Conservation (phyloP, 92 coral and sea anemone genomes). For the Paramuricea clavata region DNA sequence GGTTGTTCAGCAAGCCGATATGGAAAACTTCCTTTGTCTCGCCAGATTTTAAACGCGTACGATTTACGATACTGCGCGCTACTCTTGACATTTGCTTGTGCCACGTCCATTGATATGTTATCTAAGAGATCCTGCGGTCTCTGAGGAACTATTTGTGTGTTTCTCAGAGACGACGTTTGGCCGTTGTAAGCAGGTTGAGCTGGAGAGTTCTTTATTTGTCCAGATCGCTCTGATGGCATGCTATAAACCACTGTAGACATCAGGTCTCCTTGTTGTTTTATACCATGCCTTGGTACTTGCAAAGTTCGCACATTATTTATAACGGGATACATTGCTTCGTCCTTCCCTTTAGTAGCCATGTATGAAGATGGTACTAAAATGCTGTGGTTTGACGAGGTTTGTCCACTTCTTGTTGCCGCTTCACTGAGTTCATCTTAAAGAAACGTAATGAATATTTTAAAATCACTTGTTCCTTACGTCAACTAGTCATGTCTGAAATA, state of each 20-base stretch:
- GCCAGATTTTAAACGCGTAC: constrained; percentile 47
- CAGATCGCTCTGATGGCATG: neutral
- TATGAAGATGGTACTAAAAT: neutral
- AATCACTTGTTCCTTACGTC: constrained; percentile 11
- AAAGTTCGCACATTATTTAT: neutral
- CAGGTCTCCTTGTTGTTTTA: neutral
- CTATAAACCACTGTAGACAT: neutral
- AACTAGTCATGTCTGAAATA: neutral
- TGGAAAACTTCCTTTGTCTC: constrained; percentile 46
- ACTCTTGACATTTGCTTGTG: constrained; percentile 18
- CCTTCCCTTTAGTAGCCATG: neutral
- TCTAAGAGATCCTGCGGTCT: constrained; percentile 34
- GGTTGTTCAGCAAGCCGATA: constrained; percentile 34
- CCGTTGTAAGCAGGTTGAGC: neutral
- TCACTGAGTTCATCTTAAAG: constrained; percentile 22
- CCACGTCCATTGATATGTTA: neutral
- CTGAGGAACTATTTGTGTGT: constrained; percentile 15
- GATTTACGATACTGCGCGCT: constrained; percentile 54
- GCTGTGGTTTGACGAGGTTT: neutral
- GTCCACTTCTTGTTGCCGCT: constrained; percentile 16
- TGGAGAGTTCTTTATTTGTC: neutral
- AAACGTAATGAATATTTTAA: constrained; percentile 3
- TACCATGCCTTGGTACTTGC: neutral
- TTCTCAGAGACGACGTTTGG: neutral
- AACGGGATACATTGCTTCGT: neutral